phyloP scores from a whole-genome alignment of 35 echinoderm and acorn worm species.

The Strongylocentrotus purpuratus region DNA sequence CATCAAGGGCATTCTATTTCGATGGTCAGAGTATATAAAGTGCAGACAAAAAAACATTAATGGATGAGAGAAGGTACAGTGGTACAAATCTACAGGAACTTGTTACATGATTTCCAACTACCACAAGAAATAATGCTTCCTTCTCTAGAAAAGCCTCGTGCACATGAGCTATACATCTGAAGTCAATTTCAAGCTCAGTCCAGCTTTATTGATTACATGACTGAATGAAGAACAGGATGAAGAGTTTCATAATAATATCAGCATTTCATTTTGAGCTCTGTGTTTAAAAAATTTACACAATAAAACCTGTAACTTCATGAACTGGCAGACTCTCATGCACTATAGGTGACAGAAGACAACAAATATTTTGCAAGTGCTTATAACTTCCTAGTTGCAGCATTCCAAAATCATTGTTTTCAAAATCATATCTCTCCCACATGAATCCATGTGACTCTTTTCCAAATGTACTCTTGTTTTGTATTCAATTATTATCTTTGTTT shows the following conservation, averaged over 20 bases:
- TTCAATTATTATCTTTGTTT: no score
- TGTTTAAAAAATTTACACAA: background rate
- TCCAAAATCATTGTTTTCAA: background rate
- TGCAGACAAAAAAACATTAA: no score
- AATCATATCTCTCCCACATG: background rate
- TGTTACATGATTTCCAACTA: no score
- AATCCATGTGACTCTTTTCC: no score
- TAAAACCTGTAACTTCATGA: background rate
- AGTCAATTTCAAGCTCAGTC: background rate
- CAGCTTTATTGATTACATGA: background rate
- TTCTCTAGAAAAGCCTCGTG: background rate
- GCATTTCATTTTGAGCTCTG: background rate
- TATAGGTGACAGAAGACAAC: background rate
- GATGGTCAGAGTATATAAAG: background rate
- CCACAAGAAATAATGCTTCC: no score
- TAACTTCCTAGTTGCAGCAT: background rate
- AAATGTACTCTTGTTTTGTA: no score
- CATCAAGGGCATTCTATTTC: conserved; percentile 20
- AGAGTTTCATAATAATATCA: background rate
- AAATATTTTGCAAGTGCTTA: background rate
- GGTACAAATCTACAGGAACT: no score
- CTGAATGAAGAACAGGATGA: background rate
- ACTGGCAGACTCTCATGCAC: background rate
- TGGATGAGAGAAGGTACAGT: no score
- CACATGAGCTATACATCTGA: background rate